These are phyloP conservation scores for Ophonus ardosiacus DNA, from an alignment of 2,888 invertebrate species.

Conservation along the genomic window DNA sequence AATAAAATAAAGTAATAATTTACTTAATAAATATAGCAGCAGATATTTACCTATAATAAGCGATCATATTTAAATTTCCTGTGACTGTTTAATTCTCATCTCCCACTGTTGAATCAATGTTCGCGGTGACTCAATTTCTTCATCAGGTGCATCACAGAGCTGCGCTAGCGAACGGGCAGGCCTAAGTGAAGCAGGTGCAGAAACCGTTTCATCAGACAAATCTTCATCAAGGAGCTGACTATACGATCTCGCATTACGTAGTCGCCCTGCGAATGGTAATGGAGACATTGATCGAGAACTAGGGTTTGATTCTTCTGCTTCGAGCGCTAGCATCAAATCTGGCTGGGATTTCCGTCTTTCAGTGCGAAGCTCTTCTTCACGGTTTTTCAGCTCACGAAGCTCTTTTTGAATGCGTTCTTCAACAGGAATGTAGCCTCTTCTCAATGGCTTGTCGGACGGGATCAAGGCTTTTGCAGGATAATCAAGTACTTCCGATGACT, in stretches of 20 bases:
- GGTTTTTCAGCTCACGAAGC: slow-evolving; percentile 88
- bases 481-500: slow-evolving; percentile 68
- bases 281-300: slow-evolving; percentile 51
- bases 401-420: slow-evolving; percentile 94
- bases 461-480: slow-evolving; percentile 72
- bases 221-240: slow-evolving; percentile 77
- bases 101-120: slow-evolving; percentile 61
- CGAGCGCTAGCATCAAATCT: slow-evolving; percentile 80
- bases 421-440: slow-evolving; percentile 89
- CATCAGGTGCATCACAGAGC: slow-evolving; percentile 82
- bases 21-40: slow-evolving; percentile 2
- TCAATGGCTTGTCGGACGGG: slow-evolving; percentile 79
- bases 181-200: slow-evolving; percentile 75
- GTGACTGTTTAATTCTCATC: slow-evolving; percentile 52
- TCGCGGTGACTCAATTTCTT: slow-evolving; percentile 73
- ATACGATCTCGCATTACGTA: slow-evolving; percentile 67
- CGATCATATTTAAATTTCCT: slow-evolving; percentile 33
- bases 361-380: slow-evolving; percentile 88
- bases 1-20: neutral
- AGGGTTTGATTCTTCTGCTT: slow-evolving; percentile 75
- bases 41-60: slow-evolving; percentile 9
- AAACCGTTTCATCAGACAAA: slow-evolving; percentile 65
- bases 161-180: slow-evolving; percentile 84
- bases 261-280: slow-evolving; percentile 34
- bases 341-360: slow-evolving; percentile 82